Evolutionary conservation across 2,888 invertebrate genomes (phyloP), one percentile per base, ranked within the genome.

Genomic region (Operophtera brumata): DNA sequence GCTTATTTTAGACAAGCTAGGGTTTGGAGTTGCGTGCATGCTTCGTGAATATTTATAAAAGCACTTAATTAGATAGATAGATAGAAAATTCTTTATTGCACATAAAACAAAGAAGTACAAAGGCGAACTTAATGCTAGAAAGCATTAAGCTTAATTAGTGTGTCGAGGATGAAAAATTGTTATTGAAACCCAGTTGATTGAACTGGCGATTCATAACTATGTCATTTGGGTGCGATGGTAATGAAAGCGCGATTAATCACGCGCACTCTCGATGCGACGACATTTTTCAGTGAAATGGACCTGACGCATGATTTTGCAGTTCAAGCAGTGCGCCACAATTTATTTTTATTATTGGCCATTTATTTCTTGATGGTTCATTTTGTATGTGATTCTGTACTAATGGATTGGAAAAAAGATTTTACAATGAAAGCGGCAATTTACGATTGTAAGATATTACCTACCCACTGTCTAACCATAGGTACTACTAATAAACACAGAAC

Each of bases 141-240:
- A n/a, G n/a, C n/a, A n/a, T n/a, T n/a, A n/a, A n/a, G n/a, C n/a
- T n/a, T n/a, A n/a, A 90, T 90, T 90, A 89, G 87, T 86, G 78
- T 87, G 88, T 88, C 86, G 84, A 81, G 87, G 82, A 84, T 89
- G 88, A 89, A 88, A 90, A 90, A 90, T 89, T 87, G 87, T 87
- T 89, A 88, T 89, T 86, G 87, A 86, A 86, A 87, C 86, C 78
- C 77, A 82, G 79, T 80, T 86, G 86, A 89, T 89, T 86, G 88
- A 87, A 85, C 84, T 82, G 83, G 82, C 84, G 78, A 84, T 82
- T 87, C 83, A 84, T 87, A 88, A 87, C 86, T 85, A 82, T 89
- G 88, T 86, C 88, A 86, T 87, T 87, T 80, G 82, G 84, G 86
- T 83, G 83, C 74, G 78, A 78, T 78, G 75, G 75, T 84, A 84